A percentile compares a stretch with the other conserved stretches of the same genome.
Conservation (phyloP, 2,888 invertebrate genomes). For the Meliscaeva auricollis region DNA sequence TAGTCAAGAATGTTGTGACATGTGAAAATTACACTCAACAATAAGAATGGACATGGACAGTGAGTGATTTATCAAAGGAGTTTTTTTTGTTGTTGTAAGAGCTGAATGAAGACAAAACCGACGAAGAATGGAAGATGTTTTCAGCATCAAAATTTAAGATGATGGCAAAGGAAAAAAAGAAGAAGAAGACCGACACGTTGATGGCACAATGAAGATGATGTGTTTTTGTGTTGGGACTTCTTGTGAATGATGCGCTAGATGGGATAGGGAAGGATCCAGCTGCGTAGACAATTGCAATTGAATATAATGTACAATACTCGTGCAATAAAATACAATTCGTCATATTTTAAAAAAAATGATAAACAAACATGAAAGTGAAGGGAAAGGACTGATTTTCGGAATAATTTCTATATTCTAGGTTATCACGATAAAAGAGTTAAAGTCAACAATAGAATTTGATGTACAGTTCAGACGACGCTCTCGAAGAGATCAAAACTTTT, state of each 20-base stretch:
- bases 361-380: too few relatives aligned
- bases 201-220: constrained; percentile 16
- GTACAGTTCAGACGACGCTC: too few relatives aligned
- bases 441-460: too few relatives aligned
- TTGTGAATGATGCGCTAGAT: constrained; percentile 9
- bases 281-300: constrained; percentile 31
- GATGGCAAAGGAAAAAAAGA: constrained; percentile 16
- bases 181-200: background rate
- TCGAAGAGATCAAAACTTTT: too few relatives aligned
- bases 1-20: constrained; percentile 53
- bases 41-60: constrained; percentile 45
- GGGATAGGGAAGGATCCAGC: constrained; percentile 31
- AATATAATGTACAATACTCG: too few relatives aligned
- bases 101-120: background rate
- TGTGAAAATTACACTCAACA: constrained; percentile 55
- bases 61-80: constrained; percentile 57
- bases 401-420: too few relatives aligned
- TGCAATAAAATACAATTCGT: too few relatives aligned
- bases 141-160: constrained; percentile 25
- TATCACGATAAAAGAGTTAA: too few relatives aligned
- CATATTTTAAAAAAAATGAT: too few relatives aligned
- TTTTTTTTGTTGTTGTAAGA: background rate
- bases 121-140: background rate
- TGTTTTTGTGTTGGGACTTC: background rate
- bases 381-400: too few relatives aligned